Evolutionary conservation across 2,888 invertebrate species (phyloP).

Genomic region (Charanyca ferruginea): DNA sequence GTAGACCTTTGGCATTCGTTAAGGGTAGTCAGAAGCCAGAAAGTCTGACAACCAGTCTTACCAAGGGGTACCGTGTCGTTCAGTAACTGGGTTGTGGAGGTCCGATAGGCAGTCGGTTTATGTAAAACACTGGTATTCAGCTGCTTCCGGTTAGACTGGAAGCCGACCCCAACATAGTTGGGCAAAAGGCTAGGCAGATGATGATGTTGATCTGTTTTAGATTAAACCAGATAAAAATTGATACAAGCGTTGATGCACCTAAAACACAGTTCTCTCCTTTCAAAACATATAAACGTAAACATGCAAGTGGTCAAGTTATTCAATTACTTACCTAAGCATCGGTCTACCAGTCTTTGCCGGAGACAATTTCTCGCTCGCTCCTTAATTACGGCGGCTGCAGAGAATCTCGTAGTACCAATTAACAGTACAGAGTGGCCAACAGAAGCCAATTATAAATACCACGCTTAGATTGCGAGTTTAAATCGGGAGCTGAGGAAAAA

Average conservation of each 20-base stretch:
- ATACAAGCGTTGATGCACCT: too few relatives aligned
- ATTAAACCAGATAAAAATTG: not conserved
- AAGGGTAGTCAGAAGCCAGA: too few relatives aligned
- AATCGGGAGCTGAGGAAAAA: constrained; percentile 30
- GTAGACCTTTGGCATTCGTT: too few relatives aligned
- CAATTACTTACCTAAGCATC: constrained; percentile 38
- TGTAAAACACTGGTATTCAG: too few relatives aligned
- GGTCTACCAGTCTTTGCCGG: constrained; percentile 18
- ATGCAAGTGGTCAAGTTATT: constrained; percentile 43
- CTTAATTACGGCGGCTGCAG: constrained; percentile 67
- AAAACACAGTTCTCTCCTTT: not conserved
- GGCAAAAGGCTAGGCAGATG: too few relatives aligned
- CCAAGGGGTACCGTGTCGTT: too few relatives aligned
- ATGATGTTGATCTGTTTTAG: too few relatives aligned
- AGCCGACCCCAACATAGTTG: too few relatives aligned
- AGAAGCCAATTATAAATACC: constrained; percentile 72
- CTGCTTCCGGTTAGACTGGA: too few relatives aligned
- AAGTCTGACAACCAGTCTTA: too few relatives aligned
- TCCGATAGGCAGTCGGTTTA: too few relatives aligned
- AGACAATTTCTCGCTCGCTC: constrained; percentile 66
- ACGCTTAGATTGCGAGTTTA: constrained; percentile 57
- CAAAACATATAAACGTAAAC: not conserved
- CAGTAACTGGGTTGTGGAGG: too few relatives aligned
- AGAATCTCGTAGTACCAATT: constrained; percentile 75
- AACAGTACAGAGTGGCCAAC: constrained; percentile 65